phyloP scores from a whole-genome alignment of 2,113 vertebrate species.

The Sinocyclocheilus grahami region DNA sequence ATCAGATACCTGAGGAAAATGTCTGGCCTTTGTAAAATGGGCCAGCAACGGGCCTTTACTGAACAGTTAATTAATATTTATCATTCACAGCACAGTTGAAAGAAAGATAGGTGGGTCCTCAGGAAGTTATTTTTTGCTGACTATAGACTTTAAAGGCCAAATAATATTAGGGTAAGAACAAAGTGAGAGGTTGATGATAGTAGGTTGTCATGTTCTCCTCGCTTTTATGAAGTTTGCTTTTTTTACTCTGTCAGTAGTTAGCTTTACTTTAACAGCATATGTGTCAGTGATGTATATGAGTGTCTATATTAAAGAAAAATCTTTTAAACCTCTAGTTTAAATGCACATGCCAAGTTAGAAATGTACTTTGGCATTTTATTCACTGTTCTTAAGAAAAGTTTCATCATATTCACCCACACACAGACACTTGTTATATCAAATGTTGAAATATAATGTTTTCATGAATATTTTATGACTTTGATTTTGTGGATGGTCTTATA shows the following conservation, averaged over 20 bases:
- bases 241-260: slow-evolving; percentile 5
- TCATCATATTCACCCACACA: neutral
- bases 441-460: neutral
- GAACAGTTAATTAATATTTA: slow-evolving; percentile 61
- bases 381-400: neutral
- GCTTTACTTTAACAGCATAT: neutral
- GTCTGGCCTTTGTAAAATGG: slow-evolving; percentile 40
- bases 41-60: slow-evolving; percentile 41
- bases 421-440: neutral
- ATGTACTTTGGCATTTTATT: neutral
- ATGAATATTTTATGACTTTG: neutral
- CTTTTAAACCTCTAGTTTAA: neutral
- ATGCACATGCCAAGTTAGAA: neutral
- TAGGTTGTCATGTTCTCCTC: slow-evolving; percentile 33
- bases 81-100: slow-evolving; percentile 43
- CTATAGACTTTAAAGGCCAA: slow-evolving; percentile 50
- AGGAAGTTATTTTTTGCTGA: slow-evolving; percentile 56
- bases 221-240: slow-evolving; percentile 9
- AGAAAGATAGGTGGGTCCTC: slow-evolving; percentile 33
- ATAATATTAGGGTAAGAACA: slow-evolving; percentile 45
- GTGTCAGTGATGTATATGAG: neutral
- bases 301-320: neutral
- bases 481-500: neutral
- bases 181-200: slow-evolving; percentile 11
- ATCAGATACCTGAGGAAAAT: slow-evolving; percentile 52